Percentiles rank a stretch among this genome's conserved stretches.
These are phyloP conservation scores for Crypturellus tataupa DNA, from an alignment of 2,797 vertebrate genomes.

Conservation along the genomic window DNA sequence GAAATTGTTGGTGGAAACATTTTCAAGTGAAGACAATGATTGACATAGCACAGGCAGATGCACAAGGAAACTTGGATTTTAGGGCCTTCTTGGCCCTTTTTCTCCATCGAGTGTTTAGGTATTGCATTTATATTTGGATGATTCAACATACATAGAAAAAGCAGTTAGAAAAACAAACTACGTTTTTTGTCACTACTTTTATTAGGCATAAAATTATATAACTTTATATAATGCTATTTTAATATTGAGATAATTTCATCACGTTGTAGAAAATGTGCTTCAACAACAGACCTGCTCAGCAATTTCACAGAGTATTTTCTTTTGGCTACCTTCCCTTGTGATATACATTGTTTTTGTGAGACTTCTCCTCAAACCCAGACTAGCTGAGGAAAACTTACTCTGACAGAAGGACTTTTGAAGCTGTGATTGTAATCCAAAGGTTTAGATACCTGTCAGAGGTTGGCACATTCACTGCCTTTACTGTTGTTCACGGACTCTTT, in stretches of 20 bases:
- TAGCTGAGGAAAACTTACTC: conserved; percentile 58
- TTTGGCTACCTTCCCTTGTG: neutral
- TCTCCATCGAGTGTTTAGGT: neutral
- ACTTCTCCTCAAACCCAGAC: conserved; percentile 40
- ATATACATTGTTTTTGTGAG: conserved; percentile 33
- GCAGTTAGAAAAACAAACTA: neutral
- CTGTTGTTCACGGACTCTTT: conserved; percentile 62
- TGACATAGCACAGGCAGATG: neutral
- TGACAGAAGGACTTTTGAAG: conserved; percentile 70
- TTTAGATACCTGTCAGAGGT: conserved; percentile 71
- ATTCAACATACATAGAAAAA: neutral
- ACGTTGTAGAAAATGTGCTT: neutral
- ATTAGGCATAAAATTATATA: neutral
- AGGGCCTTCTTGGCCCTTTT: neutral
- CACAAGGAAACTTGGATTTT: neutral
- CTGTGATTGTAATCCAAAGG: conserved; percentile 65
- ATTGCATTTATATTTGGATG: neutral
- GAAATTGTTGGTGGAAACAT: neutral
- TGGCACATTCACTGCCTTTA: conserved; percentile 35
- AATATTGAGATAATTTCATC: neutral
- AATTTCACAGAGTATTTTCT: conserved; percentile 14
- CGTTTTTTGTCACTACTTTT: neutral
- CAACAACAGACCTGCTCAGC: neutral
- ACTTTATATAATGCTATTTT: neutral
- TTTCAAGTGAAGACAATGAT: neutral